These are phyloP conservation scores for Gnathonemus echidnorhynchus DNA, from an alignment of 2,113 vertebrate genomes.

Conservation along the genomic window DNA sequence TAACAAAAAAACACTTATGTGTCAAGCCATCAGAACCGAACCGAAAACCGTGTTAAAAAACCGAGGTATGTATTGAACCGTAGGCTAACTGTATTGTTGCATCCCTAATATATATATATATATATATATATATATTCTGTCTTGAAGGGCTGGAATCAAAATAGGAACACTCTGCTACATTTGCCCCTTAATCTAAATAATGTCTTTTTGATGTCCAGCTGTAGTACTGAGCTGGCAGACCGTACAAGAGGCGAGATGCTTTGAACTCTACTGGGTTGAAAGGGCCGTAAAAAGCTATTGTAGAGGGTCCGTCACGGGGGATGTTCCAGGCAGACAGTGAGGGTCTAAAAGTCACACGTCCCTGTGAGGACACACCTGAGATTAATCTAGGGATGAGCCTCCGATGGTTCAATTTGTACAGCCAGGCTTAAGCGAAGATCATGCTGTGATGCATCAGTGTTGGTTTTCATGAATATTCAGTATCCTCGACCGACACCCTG, in stretches of 20 bases:
- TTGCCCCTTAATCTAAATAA: not conserved
- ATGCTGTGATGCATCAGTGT: not conserved
- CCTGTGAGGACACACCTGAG: not conserved
- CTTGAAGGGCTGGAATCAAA: not conserved
- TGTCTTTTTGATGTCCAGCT: not conserved
- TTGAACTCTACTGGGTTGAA: not conserved
- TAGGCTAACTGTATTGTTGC: no score
- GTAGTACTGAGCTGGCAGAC: not conserved
- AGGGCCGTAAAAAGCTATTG: not conserved
- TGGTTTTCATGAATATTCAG: not conserved
- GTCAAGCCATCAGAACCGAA: no score
- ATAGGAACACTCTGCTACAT: not conserved
- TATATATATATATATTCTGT: not conserved
- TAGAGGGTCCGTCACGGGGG: not conserved
- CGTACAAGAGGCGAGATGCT: not conserved
- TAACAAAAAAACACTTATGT: no score
- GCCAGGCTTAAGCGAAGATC: not conserved
- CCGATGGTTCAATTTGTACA: not conserved
- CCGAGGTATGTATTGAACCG: no score
- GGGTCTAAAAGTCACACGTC: constrained; percentile 6
- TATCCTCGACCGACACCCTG: not conserved
- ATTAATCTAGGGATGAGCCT: not conserved
- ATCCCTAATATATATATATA: not conserved
- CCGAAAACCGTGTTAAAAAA: no score
- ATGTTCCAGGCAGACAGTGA: not conserved